Percentiles rank a stretch among this genome's conserved stretches.
Evolutionary conservation across 2,797 vertebrate genomes (phyloP).

Genomic region (Tolypeutes matacus): DNA sequence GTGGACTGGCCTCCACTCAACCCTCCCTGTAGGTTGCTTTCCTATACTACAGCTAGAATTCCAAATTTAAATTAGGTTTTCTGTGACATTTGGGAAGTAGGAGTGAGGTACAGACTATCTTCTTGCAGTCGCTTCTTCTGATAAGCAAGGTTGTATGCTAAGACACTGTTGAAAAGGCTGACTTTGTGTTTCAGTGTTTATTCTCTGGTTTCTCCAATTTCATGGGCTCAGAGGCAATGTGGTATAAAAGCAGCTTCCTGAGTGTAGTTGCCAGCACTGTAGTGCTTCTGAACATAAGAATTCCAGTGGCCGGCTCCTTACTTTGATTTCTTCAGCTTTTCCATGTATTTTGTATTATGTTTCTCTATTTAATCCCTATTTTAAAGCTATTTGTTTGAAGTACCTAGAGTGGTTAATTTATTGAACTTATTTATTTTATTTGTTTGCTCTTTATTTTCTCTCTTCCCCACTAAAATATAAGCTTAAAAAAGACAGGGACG

Average conservation of each 20-base stretch:
- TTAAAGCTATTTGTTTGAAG: neutral
- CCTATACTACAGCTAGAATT: neutral
- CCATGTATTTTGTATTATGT: neutral
- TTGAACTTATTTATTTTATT: neutral
- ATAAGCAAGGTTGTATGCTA: neutral
- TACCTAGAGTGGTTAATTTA: neutral
- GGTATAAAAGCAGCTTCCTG: neutral
- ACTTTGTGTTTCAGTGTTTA: neutral
- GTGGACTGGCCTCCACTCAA: neutral
- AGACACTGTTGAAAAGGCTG: neutral
- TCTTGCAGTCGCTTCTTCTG: neutral
- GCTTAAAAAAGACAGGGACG: neutral
- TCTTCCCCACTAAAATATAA: neutral
- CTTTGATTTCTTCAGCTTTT: neutral
- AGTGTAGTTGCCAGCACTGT: accelerated
- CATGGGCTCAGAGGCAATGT: neutral
- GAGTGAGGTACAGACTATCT: neutral
- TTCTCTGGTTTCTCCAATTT: neutral
- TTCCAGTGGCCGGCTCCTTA: too few relatives aligned
- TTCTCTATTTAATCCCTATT: neutral
- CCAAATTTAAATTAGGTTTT: neutral
- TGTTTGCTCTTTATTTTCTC: neutral
- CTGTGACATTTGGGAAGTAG: neutral
- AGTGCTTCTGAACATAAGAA: neutral
- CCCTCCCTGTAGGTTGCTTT: neutral